phyloP scores from a whole-genome alignment of 1,140 invertebrate species.

The Zaprionus capensis region DNA sequence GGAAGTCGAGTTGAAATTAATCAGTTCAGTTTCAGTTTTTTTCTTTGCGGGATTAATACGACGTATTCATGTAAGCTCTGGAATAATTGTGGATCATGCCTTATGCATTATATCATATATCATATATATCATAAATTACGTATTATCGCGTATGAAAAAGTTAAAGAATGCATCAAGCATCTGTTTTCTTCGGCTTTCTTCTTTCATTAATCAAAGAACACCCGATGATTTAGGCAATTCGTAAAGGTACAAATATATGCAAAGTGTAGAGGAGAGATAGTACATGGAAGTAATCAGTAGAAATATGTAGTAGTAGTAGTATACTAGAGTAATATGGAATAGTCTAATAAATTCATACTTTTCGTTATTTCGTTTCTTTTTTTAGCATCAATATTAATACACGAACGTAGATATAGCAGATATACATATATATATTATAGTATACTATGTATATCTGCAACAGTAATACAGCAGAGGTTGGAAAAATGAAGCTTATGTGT shows the following conservation, averaged over 20 bases:
- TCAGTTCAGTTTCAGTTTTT: slow-evolving; percentile 49
- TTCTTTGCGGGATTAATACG: slow-evolving; percentile 25
- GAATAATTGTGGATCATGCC: slow-evolving; percentile 43
- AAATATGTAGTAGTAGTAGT: slow-evolving; percentile 27
- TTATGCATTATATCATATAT: slow-evolving; percentile 17
- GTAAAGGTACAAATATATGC: slow-evolving; percentile 15
- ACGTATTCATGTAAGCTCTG: slow-evolving; percentile 49
- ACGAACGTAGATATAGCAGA: slow-evolving; percentile 1
- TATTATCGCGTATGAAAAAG: slow-evolving; percentile 74
- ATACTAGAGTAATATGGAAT: slow-evolving; percentile 49
- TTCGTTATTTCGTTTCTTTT: slow-evolving; percentile 56
- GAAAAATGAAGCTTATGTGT: slow-evolving; percentile 51
- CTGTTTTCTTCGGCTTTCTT: slow-evolving; percentile 28
- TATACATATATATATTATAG: slow-evolving; percentile 20
- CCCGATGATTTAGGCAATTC: slow-evolving; percentile 7
- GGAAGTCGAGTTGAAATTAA: slow-evolving; percentile 28
- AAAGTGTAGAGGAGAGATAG: slow-evolving; percentile 14
- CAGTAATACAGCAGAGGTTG: slow-evolving; percentile 54
- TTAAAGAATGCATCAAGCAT: slow-evolving; percentile 76
- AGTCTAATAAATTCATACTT: slow-evolving; percentile 78
- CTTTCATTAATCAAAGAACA: neutral
- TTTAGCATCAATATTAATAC: slow-evolving; percentile 8
- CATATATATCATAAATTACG: slow-evolving; percentile 67
- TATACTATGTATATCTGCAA: slow-evolving; percentile 41
- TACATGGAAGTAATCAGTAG: slow-evolving; percentile 12